Base-by-base conservation (phyloP, 1,140 invertebrate species). In the Rhyacophila brunnea region DNA sequence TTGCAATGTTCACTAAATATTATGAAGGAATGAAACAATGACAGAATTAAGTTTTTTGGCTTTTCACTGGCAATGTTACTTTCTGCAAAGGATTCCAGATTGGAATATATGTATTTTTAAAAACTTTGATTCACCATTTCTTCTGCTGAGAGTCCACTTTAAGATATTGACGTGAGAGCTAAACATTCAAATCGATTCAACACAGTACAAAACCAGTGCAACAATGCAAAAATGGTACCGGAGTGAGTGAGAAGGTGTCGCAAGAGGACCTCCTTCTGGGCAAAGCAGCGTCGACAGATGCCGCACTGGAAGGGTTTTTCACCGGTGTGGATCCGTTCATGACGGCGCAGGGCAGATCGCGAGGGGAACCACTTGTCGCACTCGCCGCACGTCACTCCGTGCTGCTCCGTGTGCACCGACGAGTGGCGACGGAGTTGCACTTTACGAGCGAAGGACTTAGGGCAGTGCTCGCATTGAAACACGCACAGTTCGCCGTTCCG, bases 241-340 rank as follows among this genome's bases (percentile, higher is more conserved):
- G 87, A 89, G 68, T 96, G 92, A n/a, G 88, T 89, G 70, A 92
- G 85, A 62, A 90, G 81, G 74, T 96, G 93, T 0, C 91, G 83
- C 20, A 87, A 80, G 11, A 94, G 79, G 62, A 93, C 90, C 70
- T 91, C 90, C 48, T 88, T 85, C 70, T 92, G 86, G 1, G 89
- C 84, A 69, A 92, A 94, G 20, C 82, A 77, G 17, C 86, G 83
- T 6, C 80, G 79, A 70, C 92, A 94, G 23, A 83, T 77, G 6
- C 82, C 80, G 70, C 91, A 93, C 35, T 82, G 80, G 68, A 85
- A 90, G 2, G 91, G 91, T 67, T 89, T 86, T 66, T 90, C 85
- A 4, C 89, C 85, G 53, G 85, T 90, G 75, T 89, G 87, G 44
- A 88, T 89, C 40, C 90, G 81, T 76, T 85, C 85, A 69, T 93